phyloP scores from a whole-genome alignment of 2,888 invertebrate species.

The Podabrus alpinus region DNA sequence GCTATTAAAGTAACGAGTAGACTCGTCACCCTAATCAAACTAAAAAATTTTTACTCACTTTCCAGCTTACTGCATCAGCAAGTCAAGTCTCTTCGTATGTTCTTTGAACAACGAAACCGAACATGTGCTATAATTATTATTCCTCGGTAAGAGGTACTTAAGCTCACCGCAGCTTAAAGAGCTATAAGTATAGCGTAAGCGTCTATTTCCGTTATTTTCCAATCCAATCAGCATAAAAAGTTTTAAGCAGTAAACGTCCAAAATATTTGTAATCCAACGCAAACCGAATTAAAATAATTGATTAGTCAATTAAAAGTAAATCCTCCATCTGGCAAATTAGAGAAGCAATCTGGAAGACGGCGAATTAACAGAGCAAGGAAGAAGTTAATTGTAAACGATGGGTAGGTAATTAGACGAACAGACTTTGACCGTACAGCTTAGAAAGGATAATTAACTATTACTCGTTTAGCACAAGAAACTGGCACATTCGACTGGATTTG shows the following conservation, averaged over 20 bases:
- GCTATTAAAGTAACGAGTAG: no score
- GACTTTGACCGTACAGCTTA: conserved; percentile 11
- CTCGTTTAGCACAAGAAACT: conserved; percentile 14
- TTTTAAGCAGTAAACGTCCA: not conserved
- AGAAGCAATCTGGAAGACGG: not conserved
- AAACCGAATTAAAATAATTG: not conserved
- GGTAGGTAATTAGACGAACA: conserved; percentile 24
- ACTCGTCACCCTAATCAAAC: no score
- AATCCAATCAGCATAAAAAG: not conserved
- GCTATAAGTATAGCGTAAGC: not conserved
- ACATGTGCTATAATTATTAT: not conserved
- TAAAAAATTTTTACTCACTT: no score
- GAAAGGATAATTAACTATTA: conserved; percentile 22
- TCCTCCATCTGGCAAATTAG: not conserved
- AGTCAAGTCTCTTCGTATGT: no score
- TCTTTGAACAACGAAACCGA: no score
- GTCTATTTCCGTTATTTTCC: not conserved
- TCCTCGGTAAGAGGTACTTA: not conserved
- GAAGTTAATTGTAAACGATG: conserved; percentile 27
- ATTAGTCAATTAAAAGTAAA: not conserved
- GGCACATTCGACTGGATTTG: not conserved
- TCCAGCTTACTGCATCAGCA: no score
- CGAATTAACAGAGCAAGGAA: conserved; percentile 26
- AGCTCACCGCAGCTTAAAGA: not conserved
- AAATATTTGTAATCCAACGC: not conserved